Evolutionary conservation across 2,888 invertebrate genomes (phyloP), one percentile per base, ranked within the genome.

Genomic region (Cantharis rustica): DNA sequence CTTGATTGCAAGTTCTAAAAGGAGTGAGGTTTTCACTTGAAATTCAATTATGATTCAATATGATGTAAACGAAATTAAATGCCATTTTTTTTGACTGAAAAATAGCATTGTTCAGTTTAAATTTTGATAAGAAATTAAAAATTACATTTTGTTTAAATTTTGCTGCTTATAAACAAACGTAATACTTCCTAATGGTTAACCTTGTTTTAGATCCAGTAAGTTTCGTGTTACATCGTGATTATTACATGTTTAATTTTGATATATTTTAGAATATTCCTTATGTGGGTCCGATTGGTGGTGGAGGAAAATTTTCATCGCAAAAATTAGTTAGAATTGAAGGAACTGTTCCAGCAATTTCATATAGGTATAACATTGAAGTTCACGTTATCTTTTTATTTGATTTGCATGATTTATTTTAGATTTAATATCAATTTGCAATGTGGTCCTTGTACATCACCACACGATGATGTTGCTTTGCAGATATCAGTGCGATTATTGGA

Each of bases 381-480:
- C n/a, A 31, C 31, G 31, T 31, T 31, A 13, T 10, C 7, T 4
- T 10, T 27, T 5, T n/a, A 15, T 20, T 64, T 17, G 17, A 17
- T 13, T n/a, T 17, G 2, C 7, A 13, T 10, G 10, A 13, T 64
- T 20, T 13, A 64, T 17, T 64, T 64, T 64, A 64, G 64, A 64
- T 64, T 64, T 17, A 64, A 64, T 64, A 64, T 64, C n/a, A 64
- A 64, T 64, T 17, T 64, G 11, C 64, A 64, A 64, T 91, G 93
- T 81, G 95, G 95, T 0, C 93, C 94, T 0, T 92, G 90, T 84
- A 89, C 92, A 0, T 92, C 92, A 83, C 94, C 95, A 0, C 89
- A 93, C 3, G 95, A 94, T 85, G 95, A 95, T 85, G 93, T 95
- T 69, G 94, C 94, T 0, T 87, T 96, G 1, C 95, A 95, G 83